Evolutionary conservation across 2,797 vertebrate genomes (phyloP).

Genomic region (Holocentrus rufus): DNA sequence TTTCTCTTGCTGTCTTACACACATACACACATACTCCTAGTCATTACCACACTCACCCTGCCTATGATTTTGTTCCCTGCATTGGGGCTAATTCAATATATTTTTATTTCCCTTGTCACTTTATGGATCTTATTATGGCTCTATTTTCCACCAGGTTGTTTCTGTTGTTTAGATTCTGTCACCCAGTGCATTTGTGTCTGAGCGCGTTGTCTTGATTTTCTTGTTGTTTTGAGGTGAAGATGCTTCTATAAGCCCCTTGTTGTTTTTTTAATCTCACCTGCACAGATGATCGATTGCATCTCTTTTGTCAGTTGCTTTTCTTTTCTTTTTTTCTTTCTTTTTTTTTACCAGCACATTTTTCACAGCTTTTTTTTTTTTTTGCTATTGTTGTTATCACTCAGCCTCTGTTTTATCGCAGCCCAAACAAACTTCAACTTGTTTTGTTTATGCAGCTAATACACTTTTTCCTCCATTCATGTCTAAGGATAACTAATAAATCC

Average conservation of each 20-base stretch:
- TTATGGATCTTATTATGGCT: background rate
- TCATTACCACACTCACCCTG: background rate
- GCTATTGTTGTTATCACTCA: too few species aligned
- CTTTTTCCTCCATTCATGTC: too few species aligned
- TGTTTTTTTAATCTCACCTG: constrained; percentile 18
- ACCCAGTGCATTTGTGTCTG: background rate
- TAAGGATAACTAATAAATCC: constrained; percentile 1
- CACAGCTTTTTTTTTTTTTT: too few species aligned
- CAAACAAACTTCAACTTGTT: too few species aligned
- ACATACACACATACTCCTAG: background rate
- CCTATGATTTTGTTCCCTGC: too few species aligned
- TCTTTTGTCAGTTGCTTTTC: background rate
- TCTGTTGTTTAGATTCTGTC: background rate
- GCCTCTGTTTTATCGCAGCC: too few species aligned
- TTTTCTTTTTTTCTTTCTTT: too few species aligned
- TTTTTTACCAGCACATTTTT: background rate
- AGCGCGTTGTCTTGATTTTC: background rate
- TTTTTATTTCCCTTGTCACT: background rate
- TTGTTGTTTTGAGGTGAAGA: background rate
- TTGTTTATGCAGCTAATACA: too few species aligned
- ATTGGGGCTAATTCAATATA: too few species aligned
- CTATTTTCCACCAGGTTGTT: background rate
- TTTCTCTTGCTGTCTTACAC: background rate
- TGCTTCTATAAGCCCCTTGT: background rate
- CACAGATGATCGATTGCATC: constrained; percentile 33